Percentiles rank a stretch among this genome's conserved stretches.
These are phyloP conservation scores for Rousettus madagascariensis DNA, from an alignment of 2,797 vertebrate species.

Conservation along the genomic window DNA sequence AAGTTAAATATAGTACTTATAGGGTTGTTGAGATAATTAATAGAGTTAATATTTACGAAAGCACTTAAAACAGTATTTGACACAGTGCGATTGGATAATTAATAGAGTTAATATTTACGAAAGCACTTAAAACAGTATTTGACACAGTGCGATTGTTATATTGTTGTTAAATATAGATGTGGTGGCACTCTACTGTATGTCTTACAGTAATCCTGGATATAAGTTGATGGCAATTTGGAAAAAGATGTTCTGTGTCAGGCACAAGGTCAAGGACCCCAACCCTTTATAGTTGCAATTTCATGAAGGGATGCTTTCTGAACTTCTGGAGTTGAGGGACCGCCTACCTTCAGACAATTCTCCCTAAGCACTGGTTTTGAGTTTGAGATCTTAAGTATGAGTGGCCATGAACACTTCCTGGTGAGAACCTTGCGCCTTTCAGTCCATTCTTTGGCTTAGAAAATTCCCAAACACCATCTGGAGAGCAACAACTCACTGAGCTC, in stretches of 20 bases:
- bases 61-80: neutral
- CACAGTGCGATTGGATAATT: neutral
- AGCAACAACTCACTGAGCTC: neutral
- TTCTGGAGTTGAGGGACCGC: neutral
- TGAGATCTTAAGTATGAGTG: neutral
- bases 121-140: neutral
- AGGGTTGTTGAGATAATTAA: neutral
- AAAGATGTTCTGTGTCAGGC: neutral
- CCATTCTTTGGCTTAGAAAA: neutral
- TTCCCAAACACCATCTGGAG: neutral
- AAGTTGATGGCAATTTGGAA: neutral
- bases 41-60: constrained; percentile 46
- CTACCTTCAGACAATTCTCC: neutral
- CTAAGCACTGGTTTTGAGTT: neutral
- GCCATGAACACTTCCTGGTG: neutral
- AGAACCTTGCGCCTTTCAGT: neutral
- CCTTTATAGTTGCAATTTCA: neutral
- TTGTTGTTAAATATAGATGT: neutral
- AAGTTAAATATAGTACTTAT: constrained; percentile 5
- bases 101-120: constrained; percentile 36
- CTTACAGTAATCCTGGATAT: neutral
- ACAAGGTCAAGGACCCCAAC: neutral
- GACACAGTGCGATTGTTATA: neutral
- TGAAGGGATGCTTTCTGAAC: neutral
- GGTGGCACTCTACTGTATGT: neutral